These are phyloP conservation scores for Anguilla marmorata DNA, from an alignment of 2,797 vertebrate species.

Conservation along the genomic window DNA sequence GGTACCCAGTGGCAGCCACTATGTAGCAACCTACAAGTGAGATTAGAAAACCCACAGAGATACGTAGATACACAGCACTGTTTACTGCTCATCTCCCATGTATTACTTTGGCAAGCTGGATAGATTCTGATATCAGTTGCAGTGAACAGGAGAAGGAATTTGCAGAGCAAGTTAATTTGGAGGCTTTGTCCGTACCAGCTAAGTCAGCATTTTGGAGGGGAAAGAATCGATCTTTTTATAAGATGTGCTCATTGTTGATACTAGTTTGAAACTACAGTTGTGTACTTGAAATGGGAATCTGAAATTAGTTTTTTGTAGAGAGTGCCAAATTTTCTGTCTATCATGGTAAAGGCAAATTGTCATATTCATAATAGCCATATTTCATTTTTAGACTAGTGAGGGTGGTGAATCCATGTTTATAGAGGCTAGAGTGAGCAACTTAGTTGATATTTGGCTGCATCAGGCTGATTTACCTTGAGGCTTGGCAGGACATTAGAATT, in stretches of 20 bases:
- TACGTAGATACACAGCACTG: not conserved
- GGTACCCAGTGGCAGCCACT: not conserved
- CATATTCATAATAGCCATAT: not conserved
- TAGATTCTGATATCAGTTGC: not conserved
- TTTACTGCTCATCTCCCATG: not conserved
- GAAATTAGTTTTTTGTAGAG: not conserved
- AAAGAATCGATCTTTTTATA: not conserved
- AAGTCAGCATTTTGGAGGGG: not conserved
- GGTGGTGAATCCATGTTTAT: not conserved
- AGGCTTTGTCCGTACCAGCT: not conserved
- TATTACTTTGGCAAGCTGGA: not conserved
- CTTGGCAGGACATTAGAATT: too few relatives aligned
- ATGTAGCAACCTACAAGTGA: not conserved
- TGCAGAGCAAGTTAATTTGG: constrained; percentile 2
- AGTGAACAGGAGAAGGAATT: not conserved
- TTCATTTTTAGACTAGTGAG: not conserved
- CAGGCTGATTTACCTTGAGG: not conserved
- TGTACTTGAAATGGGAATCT: not conserved
- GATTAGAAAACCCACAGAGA: not conserved
- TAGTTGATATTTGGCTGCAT: not conserved
- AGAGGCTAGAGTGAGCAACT: not conserved
- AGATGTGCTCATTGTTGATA: not conserved
- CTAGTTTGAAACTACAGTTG: not conserved
- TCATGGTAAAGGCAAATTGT: not conserved
- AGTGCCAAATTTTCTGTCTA: not conserved